Percentiles rank a stretch among this genome's conserved stretches.
Conservation (phyloP, 2,888 invertebrate species). For the Galerucella pusilla region DNA sequence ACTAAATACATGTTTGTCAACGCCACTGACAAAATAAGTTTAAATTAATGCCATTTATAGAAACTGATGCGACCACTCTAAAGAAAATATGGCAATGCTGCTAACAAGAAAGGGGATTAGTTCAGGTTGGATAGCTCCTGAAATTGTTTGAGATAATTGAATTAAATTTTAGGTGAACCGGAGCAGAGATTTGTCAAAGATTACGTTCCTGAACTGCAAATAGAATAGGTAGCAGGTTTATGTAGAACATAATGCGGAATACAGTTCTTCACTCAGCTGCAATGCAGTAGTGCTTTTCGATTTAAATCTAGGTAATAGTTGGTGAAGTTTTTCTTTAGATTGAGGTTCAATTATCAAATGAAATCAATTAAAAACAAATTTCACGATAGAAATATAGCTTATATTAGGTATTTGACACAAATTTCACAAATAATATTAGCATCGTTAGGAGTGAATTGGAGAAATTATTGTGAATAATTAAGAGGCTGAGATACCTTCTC, state of each 20-base stretch:
- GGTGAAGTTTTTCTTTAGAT: not conserved
- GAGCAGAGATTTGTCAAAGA: constrained; percentile 21
- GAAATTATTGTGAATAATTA: no score
- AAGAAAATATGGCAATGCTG: constrained; percentile 20
- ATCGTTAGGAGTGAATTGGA: no score
- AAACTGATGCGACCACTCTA: constrained; percentile 21
- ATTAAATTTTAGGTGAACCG: constrained; percentile 20
- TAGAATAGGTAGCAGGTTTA: constrained; percentile 17
- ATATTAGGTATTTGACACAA: no score
- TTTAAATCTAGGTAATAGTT: not conserved
- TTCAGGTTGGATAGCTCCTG: constrained; percentile 18
- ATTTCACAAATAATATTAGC: no score
- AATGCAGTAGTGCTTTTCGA: constrained; percentile 1
- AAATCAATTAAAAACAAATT: no score
- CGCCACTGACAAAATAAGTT: not conserved
- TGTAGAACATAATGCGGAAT: constrained; percentile 9
- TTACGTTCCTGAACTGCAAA: constrained; percentile 18
- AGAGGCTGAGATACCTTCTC: no score
- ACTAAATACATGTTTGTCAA: not conserved
- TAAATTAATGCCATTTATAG: constrained; percentile 19
- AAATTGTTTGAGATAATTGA: constrained; percentile 28
- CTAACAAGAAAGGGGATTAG: constrained; percentile 24
- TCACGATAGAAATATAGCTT: no score
- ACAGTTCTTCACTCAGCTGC: constrained; percentile 9
- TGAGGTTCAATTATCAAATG: no score